These are phyloP conservation scores for Dicranocentrus wangi DNA, from an alignment of 2,888 invertebrate species.

Conservation along the genomic window DNA sequence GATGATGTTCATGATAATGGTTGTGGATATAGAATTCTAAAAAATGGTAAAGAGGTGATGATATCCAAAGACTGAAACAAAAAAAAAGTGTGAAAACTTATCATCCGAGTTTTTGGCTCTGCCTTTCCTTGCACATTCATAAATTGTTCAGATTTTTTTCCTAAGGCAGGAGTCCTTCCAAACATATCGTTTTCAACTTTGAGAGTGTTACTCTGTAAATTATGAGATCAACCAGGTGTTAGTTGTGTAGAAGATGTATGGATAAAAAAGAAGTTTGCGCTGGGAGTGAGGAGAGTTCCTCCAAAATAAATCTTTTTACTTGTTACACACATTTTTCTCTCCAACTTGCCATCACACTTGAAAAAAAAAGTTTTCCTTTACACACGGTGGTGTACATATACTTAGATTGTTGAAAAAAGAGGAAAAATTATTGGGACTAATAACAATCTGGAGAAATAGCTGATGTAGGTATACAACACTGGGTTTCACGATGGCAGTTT, in stretches of 20 bases:
- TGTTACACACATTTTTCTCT: constrained; percentile 1
- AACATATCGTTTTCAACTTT: neutral
- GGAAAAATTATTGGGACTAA: too few species aligned
- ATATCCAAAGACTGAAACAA: neutral
- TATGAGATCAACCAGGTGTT: constrained; percentile 52
- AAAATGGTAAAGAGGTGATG: constrained; percentile 8
- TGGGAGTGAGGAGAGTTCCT: neutral
- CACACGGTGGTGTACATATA: too few species aligned
- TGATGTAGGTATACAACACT: too few species aligned
- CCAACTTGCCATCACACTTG: neutral
- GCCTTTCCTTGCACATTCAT: neutral
- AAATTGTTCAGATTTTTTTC: constrained; percentile 5
- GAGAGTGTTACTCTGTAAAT: constrained; percentile 22
- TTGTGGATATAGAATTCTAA: neutral
- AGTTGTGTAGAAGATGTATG: neutral
- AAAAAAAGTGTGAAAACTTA: constrained; percentile 14
- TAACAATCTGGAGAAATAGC: too few species aligned
- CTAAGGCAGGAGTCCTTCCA: neutral
- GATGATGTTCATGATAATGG: constrained; percentile 34
- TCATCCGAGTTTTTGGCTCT: neutral
- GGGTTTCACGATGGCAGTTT: too few species aligned
- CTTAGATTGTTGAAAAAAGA: too few species aligned
- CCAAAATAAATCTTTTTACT: constrained; percentile 33
- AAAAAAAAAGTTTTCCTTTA: too few species aligned
- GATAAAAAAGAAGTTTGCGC: constrained; percentile 3